phyloP scores from a whole-genome alignment of 1,140 invertebrate genomes.

The Adelges cooleyi region DNA sequence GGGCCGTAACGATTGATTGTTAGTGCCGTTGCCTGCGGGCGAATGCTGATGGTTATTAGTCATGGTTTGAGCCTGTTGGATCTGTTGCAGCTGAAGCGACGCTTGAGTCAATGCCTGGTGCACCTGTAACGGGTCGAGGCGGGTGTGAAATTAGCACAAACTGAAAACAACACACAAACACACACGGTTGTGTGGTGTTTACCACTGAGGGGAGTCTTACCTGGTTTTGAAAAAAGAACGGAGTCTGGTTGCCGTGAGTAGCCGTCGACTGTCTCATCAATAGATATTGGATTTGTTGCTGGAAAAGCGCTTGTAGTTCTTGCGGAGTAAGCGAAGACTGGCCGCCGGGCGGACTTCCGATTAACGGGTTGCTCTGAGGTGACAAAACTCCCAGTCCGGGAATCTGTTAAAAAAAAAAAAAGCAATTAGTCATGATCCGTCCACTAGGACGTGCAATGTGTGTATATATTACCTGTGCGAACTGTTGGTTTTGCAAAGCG shows the following conservation, averaged over 20 bases:
- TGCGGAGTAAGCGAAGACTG: slow-evolving; percentile 44
- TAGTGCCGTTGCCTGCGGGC: slow-evolving; percentile 39
- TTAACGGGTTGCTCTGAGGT: slow-evolving; percentile 13
- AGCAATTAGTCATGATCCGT: no score
- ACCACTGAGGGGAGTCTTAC: slow-evolving; percentile 39
- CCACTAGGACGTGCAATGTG: no score
- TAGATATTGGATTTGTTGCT: slow-evolving; percentile 60
- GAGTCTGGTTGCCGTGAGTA: slow-evolving; percentile 51
- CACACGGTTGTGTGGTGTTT: not conserved
- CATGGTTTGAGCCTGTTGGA: slow-evolving; percentile 32
- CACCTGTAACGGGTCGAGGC: slow-evolving; percentile 16
- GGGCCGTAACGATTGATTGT: slow-evolving; percentile 40
- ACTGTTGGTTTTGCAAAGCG: slow-evolving; percentile 14
- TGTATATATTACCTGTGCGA: slow-evolving; percentile 11
- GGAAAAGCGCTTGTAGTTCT: slow-evolving; percentile 51
- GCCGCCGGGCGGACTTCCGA: slow-evolving; percentile 1
- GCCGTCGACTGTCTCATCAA: slow-evolving; percentile 48
- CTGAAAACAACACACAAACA: not conserved
- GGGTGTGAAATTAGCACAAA: not conserved
- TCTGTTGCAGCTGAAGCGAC: slow-evolving; percentile 29
- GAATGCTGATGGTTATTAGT: slow-evolving; percentile 31
- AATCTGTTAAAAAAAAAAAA: not conserved
- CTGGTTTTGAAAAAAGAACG: slow-evolving; percentile 72
- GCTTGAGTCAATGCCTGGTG: slow-evolving; percentile 29
- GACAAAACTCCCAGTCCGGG: slow-evolving; percentile 12